Evolutionary conservation across 2,113 vertebrate genomes (phyloP).

Genomic region (Noctilio leporinus): DNA sequence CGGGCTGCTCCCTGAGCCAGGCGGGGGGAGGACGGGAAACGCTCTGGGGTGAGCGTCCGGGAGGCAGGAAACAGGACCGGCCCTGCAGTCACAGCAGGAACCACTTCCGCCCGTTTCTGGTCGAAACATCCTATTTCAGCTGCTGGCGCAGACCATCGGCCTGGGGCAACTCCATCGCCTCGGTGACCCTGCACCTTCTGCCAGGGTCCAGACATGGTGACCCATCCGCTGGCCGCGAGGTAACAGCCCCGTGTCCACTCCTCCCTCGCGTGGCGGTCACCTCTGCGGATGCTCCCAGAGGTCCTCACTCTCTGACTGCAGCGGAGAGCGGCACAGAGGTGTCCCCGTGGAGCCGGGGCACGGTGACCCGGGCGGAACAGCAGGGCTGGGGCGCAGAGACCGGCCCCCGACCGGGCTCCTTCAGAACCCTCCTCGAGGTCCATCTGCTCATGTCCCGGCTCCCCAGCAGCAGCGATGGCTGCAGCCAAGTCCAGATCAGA

Average conservation of each 20-base stretch:
- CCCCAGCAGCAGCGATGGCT: background rate
- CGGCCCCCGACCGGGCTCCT: background rate
- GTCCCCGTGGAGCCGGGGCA: rapidly evolving
- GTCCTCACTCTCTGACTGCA: background rate
- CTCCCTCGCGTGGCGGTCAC: background rate
- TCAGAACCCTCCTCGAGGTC: background rate
- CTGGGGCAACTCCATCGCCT: background rate
- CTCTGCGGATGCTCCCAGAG: background rate
- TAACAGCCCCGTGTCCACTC: background rate
- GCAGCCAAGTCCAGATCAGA: constrained; percentile 36
- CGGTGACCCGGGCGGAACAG: background rate
- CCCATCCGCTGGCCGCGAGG: rapidly evolving
- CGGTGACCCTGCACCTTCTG: background rate
- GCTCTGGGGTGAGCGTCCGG: rapidly evolving
- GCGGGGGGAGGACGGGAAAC: rapidly evolving
- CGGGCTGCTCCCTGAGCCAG: rapidly evolving
- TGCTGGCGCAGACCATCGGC: background rate
- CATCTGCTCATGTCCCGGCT: background rate
- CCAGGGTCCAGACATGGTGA: rapidly evolving
- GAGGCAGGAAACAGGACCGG: rapidly evolving
- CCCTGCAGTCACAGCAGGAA: rapidly evolving
- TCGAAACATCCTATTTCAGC: background rate
- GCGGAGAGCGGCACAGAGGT: background rate
- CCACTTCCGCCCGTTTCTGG: background rate
- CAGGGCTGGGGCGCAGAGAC: background rate